Evolutionary conservation across 2,113 vertebrate genomes (phyloP).

Genomic region (Aspidoscelis tigris): DNA sequence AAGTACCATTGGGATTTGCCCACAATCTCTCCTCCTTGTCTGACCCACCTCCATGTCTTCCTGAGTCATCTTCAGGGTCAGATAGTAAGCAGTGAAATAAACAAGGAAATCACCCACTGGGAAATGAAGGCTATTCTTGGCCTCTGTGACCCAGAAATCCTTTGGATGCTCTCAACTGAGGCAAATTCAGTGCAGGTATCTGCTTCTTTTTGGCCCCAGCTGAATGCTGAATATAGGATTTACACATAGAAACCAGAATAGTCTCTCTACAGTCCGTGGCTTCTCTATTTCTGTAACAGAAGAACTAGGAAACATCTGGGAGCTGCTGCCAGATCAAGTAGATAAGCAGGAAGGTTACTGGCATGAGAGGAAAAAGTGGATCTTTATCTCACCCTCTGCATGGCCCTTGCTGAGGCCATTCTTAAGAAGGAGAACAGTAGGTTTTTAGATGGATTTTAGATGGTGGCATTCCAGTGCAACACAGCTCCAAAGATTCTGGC

Average conservation of each 20-base stretch:
- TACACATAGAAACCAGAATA: neutral
- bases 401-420: neutral
- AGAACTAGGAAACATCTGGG: neutral
- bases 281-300: neutral
- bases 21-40: too few relatives aligned
- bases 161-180: too few relatives aligned
- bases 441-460: neutral
- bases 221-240: neutral
- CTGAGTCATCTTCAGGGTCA: neutral
- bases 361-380: neutral
- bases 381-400: neutral
- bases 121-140: neutral
- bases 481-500: slow-evolving; percentile 9
- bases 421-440: neutral
- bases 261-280: neutral
- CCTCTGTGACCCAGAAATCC: neutral
- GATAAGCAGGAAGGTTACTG: too few relatives aligned
- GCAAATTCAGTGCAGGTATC: neutral
- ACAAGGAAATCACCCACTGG: too few relatives aligned
- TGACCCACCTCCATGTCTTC: neutral
- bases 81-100: neutral
- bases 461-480: neutral
- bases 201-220: neutral
- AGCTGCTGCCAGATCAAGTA: neutral
- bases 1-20: too few relatives aligned